Evolutionary conservation across 2,888 invertebrate genomes (phyloP).

Genomic region (Rosalia funebris): DNA sequence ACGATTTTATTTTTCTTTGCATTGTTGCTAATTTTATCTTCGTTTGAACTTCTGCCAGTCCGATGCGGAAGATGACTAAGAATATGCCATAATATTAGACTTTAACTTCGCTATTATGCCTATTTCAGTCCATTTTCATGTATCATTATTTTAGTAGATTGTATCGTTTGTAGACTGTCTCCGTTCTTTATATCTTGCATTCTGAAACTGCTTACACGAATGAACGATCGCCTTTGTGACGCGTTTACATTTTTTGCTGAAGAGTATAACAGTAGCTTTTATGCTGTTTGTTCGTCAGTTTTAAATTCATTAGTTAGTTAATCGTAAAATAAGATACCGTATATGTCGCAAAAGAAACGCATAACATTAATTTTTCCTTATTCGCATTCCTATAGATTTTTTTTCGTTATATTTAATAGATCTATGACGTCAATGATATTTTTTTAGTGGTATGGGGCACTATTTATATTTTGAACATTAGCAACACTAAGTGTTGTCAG

Average conservation of each 20-base stretch:
- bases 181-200: background rate
- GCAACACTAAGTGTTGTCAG: too few species aligned
- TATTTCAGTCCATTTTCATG: conserved; percentile 9
- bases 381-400: too few species aligned
- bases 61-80: conserved; percentile 27
- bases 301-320: too few species aligned
- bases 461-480: too few species aligned
- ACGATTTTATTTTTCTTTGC: conserved; percentile 19
- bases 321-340: too few species aligned
- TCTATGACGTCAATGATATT: too few species aligned
- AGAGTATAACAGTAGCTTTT: background rate
- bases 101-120: conserved; percentile 22
- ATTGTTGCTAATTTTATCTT: conserved; percentile 30
- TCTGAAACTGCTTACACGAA: background rate
- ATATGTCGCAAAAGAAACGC: too few species aligned
- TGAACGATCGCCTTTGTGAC: background rate
- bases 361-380: too few species aligned
- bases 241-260: background rate
- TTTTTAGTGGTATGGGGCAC: too few species aligned
- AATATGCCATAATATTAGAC: conserved; percentile 6
- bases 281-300: too few species aligned
- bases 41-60: conserved; percentile 27
- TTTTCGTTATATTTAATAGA: too few species aligned
- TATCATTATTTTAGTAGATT: conserved; percentile 15
- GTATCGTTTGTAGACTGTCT: conserved; percentile 4